A percentile compares a stretch with the other conserved stretches of the same genome.
Conservation (phyloP, 2,888 invertebrate species). For the Lasioglossum vierecki region DNA sequence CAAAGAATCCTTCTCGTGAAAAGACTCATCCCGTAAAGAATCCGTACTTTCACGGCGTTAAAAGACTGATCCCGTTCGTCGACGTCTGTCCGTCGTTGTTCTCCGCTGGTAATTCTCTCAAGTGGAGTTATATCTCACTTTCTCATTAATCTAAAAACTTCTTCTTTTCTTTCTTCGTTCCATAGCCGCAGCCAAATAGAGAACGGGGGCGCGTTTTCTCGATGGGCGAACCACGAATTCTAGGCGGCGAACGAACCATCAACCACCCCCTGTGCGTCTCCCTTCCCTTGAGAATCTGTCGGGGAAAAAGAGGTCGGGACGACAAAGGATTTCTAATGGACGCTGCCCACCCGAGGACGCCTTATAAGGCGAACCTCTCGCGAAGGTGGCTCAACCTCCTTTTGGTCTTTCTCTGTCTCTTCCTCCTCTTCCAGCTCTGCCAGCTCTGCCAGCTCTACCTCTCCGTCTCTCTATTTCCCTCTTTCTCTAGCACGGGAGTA, state of each 20-base stretch:
- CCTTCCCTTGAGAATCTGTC: conserved; percentile 51
- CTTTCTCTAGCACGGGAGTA: conserved; percentile 21
- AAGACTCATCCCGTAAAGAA: conserved; percentile 49
- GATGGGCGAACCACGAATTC: conserved; percentile 43
- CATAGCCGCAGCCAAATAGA: background rate
- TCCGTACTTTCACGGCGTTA: conserved; percentile 35
- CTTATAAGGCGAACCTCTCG: conserved; percentile 79
- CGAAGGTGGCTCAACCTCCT: conserved; percentile 64
- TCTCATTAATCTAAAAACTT: conserved; percentile 57
- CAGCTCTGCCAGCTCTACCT: background rate
- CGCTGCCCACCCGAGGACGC: conserved; percentile 74
- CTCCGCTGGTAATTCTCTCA: conserved; percentile 43
- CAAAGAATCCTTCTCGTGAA: conserved; percentile 27
- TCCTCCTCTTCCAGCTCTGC: background rate
- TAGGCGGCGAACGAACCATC: conserved; percentile 26
- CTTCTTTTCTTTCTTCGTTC: background rate
- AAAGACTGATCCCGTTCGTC: conserved; percentile 26
- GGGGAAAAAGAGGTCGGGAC: conserved; percentile 71
- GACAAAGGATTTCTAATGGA: conserved; percentile 81
- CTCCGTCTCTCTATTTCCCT: background rate
- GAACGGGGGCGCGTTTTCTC: conserved; percentile 15
- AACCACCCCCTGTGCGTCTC: conserved; percentile 3
- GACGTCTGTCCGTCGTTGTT: conserved; percentile 14
- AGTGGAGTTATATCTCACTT: conserved; percentile 46
- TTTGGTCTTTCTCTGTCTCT: conserved; percentile 49